Evolutionary conservation across 2,888 invertebrate genomes (phyloP).

Genomic region (Arenicola marina): DNA sequence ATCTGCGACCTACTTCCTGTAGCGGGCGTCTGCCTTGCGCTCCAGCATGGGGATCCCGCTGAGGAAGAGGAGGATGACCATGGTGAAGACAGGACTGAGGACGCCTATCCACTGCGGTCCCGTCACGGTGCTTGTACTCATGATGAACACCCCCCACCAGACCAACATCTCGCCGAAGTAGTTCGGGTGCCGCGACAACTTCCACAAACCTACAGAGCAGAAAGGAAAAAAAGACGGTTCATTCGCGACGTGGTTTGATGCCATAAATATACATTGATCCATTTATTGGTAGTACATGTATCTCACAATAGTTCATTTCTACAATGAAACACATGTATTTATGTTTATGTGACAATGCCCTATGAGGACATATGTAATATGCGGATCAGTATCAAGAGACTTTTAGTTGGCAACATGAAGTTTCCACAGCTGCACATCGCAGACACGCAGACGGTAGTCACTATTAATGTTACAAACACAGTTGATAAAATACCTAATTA

Average conservation of each 20-base stretch:
- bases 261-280: too few species aligned
- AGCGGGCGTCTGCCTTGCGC: conserved; percentile 85
- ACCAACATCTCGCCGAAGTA: conserved; percentile 92
- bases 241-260: not conserved
- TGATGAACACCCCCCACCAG: conserved; percentile 92
- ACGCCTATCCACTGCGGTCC: conserved; percentile 86
- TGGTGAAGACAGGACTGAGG: conserved; percentile 85
- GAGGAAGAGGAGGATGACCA: conserved; percentile 83
- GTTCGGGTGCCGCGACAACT: conserved; percentile 87
- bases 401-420: too few species aligned
- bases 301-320: too few species aligned
- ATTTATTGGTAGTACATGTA: too few species aligned
- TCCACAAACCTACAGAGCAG: conserved; percentile 69
- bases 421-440: too few species aligned
- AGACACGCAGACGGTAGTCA: too few species aligned
- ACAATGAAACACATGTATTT: too few species aligned
- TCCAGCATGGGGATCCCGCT: conserved; percentile 89
- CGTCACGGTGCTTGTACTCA: conserved; percentile 81
- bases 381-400: too few species aligned
- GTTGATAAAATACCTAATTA: too few species aligned
- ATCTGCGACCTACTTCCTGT: conserved; percentile 69
- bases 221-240: not conserved
- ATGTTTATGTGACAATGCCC: too few species aligned
- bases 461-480: too few species aligned
- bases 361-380: too few species aligned